Evolutionary conservation across 2,888 invertebrate genomes (phyloP), one percentile per base, ranked within the genome.

Genomic region (Tetragonisca angustula): DNA sequence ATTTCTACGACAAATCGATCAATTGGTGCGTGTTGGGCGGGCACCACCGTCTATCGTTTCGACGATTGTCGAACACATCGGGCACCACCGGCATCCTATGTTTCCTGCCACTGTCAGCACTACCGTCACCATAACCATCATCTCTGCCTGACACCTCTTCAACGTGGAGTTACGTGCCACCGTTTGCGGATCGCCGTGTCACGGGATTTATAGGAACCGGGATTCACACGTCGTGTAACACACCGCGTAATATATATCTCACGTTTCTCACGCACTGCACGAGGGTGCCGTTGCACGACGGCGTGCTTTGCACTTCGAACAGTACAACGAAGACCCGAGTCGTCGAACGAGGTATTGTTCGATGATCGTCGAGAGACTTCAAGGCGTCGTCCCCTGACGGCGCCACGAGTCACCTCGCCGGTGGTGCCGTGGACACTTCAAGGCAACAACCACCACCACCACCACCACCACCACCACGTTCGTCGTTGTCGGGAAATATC

Each of bases 351-450:
- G 43, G 49, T 80, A 82, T 81, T 84, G 83, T 78, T 72, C 73
- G 72, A 77, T 65, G 76, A 69, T 81, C 83, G 83, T 79, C 79
- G 73, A 77, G 86, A 81, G 77, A 87, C 84, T 88, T 91, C 87
- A 81, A 84, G 79, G 88, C 89, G 86, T 90, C 90, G 88, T 90
- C 88, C 80, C 84, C 62, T 77, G 87, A 87, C 83, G 91, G 91
- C 91, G 91, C 91, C 91, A 91, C 91, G 80, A 80, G 88, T 79
- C 90, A 71, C 75, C 50, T 24, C 83, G 85, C 83, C 64, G 73
- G 80, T 68, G 86, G 77, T 79, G 82, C 81, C 88, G 70, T 50
- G 82, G 52, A 81, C 15, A 75, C 75, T 81, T 69, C 32, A 27
- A 27, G 49, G 74, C 56, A 62, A 75, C 74, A n/a, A 84, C 71